Base-by-base conservation (phyloP, 2,113 vertebrate genomes). In the Nibea coibor region DNA sequence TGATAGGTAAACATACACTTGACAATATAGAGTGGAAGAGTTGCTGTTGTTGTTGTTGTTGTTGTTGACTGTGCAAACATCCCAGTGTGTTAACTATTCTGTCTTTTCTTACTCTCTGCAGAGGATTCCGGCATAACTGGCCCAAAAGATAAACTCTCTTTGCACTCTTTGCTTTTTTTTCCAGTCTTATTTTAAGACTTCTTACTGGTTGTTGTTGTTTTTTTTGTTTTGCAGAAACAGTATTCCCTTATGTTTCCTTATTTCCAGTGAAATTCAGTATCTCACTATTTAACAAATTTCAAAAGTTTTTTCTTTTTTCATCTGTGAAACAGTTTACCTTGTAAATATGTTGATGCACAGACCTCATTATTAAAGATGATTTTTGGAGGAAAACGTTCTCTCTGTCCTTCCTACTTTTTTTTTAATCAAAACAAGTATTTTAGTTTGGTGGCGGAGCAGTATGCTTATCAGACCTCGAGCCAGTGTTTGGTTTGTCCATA, bases 71-170 rank as follows among this genome's bases (percentile, higher is more conserved):
- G 2, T 80, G 45, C 8, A 42, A n/a, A 53, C 4, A 16, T 76
- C n/a, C 0, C 6, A 22, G 5, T 14, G 14, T 39, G 1, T 74
- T 69, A 72, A 83, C 56, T 20, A 2, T 11, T 43, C 2, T 63
- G 2, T 78, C 5, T 78, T 65, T 81, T 39, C 35, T 82, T 82
- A 5, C 82, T 68, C 57, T 80, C 64, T 82, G 14, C 95, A 99
- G 98, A 91, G 95, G 96, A 73, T 97, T 97, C 65, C 93, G 91
- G 19, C 94, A 97, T 64, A 97, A 95, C 83, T 99, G 98, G 97
- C 97, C 98, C 1, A 98, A 96, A 93, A 99, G 97, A 97, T 98
- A 96, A 86, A 83, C 54, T 5, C 54, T 35, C 43, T 47, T 45
- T 70, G 5, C 62, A 39, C 35, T 39, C 35, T 39, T 35, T 31